Evolutionary conservation across 2,113 vertebrate genomes (phyloP).

Genomic region (Lampris incognitus): DNA sequence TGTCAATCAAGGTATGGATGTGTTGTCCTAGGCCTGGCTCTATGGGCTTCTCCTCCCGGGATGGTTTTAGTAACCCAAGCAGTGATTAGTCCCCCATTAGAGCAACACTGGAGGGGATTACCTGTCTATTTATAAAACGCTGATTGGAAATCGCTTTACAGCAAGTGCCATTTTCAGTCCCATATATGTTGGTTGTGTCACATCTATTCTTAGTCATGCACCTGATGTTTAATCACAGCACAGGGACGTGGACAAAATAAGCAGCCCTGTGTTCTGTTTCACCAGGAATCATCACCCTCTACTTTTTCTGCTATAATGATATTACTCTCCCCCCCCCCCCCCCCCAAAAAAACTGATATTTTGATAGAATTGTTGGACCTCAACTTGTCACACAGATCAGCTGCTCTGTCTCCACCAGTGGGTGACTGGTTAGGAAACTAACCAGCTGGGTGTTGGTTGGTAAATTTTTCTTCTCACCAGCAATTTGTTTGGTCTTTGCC

Average conservation of each 20-base stretch:
- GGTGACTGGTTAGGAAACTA: too few relatives aligned
- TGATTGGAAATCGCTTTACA: slow-evolving; percentile 48
- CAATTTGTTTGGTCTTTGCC: too few relatives aligned
- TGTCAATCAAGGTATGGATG: slow-evolving; percentile 32
- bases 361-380: not conserved
- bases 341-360: not conserved
- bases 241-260: too few relatives aligned
- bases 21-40: slow-evolving; percentile 18
- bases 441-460: too few relatives aligned
- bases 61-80: slow-evolving; percentile 62
- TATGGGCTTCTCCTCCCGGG: slow-evolving; percentile 17
- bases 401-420: too few relatives aligned
- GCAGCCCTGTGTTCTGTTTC: too few relatives aligned
- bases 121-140: slow-evolving; percentile 62
- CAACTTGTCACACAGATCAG: too few relatives aligned
- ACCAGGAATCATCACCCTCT: too few relatives aligned
- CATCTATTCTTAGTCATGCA: not conserved
- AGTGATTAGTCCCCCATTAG: slow-evolving; percentile 63
- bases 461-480: too few relatives aligned
- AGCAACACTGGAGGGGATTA: slow-evolving; percentile 53
- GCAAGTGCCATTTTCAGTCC: slow-evolving; percentile 6
- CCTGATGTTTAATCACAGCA: not conserved
- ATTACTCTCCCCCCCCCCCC: too few relatives aligned
- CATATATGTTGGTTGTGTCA: not conserved
- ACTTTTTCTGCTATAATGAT: too few relatives aligned